Evolutionary conservation across 1,140 invertebrate species (phyloP).

Genomic region (Agrilus planipennis): DNA sequence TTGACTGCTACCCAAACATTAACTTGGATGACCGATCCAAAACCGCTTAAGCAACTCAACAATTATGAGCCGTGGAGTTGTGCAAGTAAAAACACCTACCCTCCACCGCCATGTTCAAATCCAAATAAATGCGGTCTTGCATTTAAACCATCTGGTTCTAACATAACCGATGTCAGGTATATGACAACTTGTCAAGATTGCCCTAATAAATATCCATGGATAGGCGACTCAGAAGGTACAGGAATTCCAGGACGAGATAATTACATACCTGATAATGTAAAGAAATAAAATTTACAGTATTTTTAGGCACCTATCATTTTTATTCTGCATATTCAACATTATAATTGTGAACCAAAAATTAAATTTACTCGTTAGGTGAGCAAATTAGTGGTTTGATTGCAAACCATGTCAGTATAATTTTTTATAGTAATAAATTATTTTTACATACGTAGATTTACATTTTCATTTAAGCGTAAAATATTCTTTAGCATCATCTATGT

Average conservation of each 20-base stretch:
- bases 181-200: constrained; percentile 80
- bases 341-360: too few relatives aligned
- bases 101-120: constrained; percentile 64
- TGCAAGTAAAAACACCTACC: constrained; percentile 56
- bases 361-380: too few relatives aligned
- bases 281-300: too few relatives aligned
- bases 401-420: too few relatives aligned
- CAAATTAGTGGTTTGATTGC: too few relatives aligned
- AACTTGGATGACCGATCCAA: constrained; percentile 83
- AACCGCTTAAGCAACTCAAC: constrained; percentile 50
- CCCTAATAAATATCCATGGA: constrained; percentile 76
- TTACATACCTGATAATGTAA: constrained; percentile 60
- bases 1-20: constrained; percentile 83
- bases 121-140: constrained; percentile 73
- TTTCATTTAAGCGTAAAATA: too few relatives aligned
- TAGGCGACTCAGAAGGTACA: constrained; percentile 73
- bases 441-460: too few relatives aligned
- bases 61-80: constrained; percentile 74
- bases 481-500: too few relatives aligned
- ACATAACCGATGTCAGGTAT: constrained; percentile 71
- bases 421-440: too few relatives aligned
- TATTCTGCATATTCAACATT: too few relatives aligned
- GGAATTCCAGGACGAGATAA: constrained; percentile 66
- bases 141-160: constrained; percentile 62
- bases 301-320: too few relatives aligned